Base-by-base conservation (phyloP, 2,797 vertebrate species). In the Myotis myotis region DNA sequence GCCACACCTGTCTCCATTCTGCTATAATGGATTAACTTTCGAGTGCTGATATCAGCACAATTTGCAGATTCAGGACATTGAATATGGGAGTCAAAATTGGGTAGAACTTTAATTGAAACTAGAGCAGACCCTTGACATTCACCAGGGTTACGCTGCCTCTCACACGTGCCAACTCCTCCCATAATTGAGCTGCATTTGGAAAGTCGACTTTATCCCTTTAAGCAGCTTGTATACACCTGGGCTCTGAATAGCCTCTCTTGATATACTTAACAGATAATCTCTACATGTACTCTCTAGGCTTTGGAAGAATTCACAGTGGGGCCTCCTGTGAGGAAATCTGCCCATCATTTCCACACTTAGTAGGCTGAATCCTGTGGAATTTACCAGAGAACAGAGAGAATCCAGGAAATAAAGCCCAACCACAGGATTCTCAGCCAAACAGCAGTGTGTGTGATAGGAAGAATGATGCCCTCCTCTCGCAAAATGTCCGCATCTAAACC, bases 61-160 rank as follows among this genome's bases (percentile, higher is more conserved):
- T 94, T 87, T 93, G 44, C 88, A 87, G 71, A 87, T 96, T 44
- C 13, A 87, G 41, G 64, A 41, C 47, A 55, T 57, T 44, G 17
- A 81, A 70, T 79, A 51, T 79, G 38, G 0, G 87, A 84, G 70
- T 75, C 93, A 85, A 91, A 96, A 71, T 2, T 36, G 68, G 22
- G 53, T 8, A 68, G 66, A 72, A 82, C 75, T 86, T 47, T 90
- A 88, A 76, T 47, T 75, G 89, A 80, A 85, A 80, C 44, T 22
- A 1, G 23, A 55, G 41, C 60, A 62, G 66, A 74, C 17, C 72
- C 72, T 78, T 76, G 81, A 70, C 44, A 74, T 82, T 71, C 60
- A 8, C 25, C 44, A 66, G 68, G 22, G 81, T 70, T 70, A 72
- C 0, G 2, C 81, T 47, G 3, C 57, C 47, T 88, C 49, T 76